Conservation (phyloP, 2,888 invertebrate species). For the Folsomia candida region DNA sequence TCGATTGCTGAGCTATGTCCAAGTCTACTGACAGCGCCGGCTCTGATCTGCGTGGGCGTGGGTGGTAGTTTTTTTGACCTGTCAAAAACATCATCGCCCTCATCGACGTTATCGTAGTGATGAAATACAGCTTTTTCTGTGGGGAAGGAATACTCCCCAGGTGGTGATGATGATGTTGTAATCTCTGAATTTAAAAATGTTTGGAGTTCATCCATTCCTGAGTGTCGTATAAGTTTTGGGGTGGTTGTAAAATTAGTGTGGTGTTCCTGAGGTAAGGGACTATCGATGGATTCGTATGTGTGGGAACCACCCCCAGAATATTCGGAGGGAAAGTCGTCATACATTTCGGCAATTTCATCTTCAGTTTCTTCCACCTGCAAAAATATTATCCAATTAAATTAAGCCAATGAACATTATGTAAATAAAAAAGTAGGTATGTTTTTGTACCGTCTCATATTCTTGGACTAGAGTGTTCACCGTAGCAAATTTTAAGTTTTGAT, state of each 20-base stretch:
- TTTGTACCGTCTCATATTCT: constrained; percentile 43
- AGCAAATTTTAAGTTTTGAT: constrained; percentile 44
- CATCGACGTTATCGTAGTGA: background rate
- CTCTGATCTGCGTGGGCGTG: background rate
- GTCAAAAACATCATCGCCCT: background rate
- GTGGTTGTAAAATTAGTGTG: background rate
- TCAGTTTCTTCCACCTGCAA: constrained; percentile 47
- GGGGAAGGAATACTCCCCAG: background rate
- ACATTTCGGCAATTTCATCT: constrained; percentile 45
- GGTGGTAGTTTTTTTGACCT: background rate
- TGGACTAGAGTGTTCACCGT: constrained; percentile 40
- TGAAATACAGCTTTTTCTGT: background rate
- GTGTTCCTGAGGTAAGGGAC: constrained; percentile 13
- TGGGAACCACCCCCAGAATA: constrained; percentile 24
- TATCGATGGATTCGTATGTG: constrained; percentile 10
- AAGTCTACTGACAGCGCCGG: constrained; percentile 42
- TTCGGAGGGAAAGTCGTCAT: constrained; percentile 44
- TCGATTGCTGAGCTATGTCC: constrained; percentile 48
- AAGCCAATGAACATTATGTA: background rate
- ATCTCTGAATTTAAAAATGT: background rate
- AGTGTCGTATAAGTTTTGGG: constrained; percentile 29
- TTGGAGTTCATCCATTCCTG: constrained; percentile 44
- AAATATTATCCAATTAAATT: background rate
- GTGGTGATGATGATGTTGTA: background rate
- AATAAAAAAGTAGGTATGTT: background rate